Base-by-base conservation (phyloP, 2,888 invertebrate species). In the Baronia brevicornis region DNA sequence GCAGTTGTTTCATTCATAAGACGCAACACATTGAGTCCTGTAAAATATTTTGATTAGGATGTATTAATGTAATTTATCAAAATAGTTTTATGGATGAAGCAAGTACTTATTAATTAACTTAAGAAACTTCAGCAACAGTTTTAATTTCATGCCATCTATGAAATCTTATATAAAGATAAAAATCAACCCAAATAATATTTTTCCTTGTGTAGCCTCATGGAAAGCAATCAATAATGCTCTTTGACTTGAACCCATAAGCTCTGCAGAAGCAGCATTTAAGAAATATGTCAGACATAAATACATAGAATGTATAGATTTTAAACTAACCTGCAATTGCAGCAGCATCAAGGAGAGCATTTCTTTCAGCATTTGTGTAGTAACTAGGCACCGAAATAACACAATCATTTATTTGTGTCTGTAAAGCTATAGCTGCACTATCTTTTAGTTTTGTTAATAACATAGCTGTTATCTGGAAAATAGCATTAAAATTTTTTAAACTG, bases 1-100 rank as follows among this genome's bases (percentile, higher is more conserved):
- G 99, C 97, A 3, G 98, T 95, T 11, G 97, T 96, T 84, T 99
- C 99, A 77, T 98, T 98, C 87, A 99, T 92, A 32, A 99, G 85
- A 42, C 96, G 91, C 31, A 99, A 84, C 20, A 97, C 96, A 84
- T 99, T 98, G 22, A 99, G 85, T 22, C 93, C 88, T 87, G 55
- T 12, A 60, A 56, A n/a, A n/a, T n/a, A n/a, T n/a, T n/a, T n/a
- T n/a, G n/a, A n/a, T n/a, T n/a, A n/a, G n/a, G n/a, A n/a, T n/a
- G n/a, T n/a, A n/a, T n/a, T n/a, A n/a, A n/a, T n/a, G n/a, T n/a
- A n/a, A n/a, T n/a, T n/a, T n/a, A n/a, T n/a, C n/a, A n/a, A n/a
- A n/a, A n/a, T n/a, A n/a, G n/a, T n/a, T n/a, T n/a, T n/a, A n/a
- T n/a, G n/a, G n/a, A n/a, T n/a, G n/a, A n/a, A n/a, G n/a, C n/a